phyloP scores from a whole-genome alignment of 2,888 invertebrate species.

The Criorhina ranunculi region DNA sequence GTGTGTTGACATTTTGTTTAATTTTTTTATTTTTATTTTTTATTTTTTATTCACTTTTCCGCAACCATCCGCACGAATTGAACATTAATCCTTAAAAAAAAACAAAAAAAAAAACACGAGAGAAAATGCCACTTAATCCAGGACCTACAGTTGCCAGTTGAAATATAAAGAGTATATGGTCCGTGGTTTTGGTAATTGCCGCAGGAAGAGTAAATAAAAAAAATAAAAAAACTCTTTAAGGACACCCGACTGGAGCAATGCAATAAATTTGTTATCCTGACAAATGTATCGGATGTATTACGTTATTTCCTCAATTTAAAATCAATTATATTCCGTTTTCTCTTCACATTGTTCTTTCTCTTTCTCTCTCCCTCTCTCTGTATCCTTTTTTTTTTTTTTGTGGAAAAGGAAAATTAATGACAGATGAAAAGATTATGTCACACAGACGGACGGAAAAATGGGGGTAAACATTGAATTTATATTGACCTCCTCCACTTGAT shows the following conservation, averaged over 20 bases:
- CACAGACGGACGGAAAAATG: slow-evolving; percentile 27
- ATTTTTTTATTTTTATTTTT: slow-evolving; percentile 1
- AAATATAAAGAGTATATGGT: background rate
- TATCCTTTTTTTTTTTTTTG: slow-evolving; percentile 29
- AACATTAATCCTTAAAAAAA: slow-evolving; percentile 51
- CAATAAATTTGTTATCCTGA: slow-evolving; percentile 76
- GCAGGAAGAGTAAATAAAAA: slow-evolving; percentile 35
- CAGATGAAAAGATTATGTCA: slow-evolving; percentile 75
- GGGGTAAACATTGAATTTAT: slow-evolving; percentile 40
- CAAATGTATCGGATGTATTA: slow-evolving; percentile 75
- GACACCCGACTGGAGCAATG: slow-evolving; percentile 26
- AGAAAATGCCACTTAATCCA: slow-evolving; percentile 41
- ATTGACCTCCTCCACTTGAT: slow-evolving; percentile 45
- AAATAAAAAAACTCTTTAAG: slow-evolving; percentile 18
- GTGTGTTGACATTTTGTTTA: slow-evolving; percentile 50
- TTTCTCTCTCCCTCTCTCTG: background rate
- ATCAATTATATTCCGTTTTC: slow-evolving; percentile 68
- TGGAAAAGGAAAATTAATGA: slow-evolving; percentile 73
- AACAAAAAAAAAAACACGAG: background rate
- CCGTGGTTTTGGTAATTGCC: slow-evolving; percentile 49
- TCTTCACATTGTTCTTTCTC: slow-evolving; percentile 24
- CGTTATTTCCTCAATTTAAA: slow-evolving; percentile 74
- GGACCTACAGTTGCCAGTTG: slow-evolving; percentile 2
- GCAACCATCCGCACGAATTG: slow-evolving; percentile 36
- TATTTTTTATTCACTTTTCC: slow-evolving; percentile 18